A percentile compares a stretch with the other conserved stretches of the same genome.
phyloP scores from a whole-genome alignment of 2,797 vertebrate species.

The Buceros bicornis region DNA sequence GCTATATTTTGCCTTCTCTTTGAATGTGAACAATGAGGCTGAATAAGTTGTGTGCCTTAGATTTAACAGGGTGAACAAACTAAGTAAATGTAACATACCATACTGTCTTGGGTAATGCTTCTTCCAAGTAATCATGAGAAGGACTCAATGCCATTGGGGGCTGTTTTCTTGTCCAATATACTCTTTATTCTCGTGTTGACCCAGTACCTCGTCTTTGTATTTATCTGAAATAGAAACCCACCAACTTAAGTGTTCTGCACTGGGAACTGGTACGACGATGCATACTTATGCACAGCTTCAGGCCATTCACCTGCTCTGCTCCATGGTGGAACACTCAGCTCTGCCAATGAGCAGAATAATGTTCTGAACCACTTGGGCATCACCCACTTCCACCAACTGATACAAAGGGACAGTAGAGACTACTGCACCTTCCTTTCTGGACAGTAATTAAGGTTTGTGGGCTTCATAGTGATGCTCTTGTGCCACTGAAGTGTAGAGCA shows the following conservation, averaged over 20 bases:
- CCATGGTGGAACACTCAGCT: fast-evolving
- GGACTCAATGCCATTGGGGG: neutral
- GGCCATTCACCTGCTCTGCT: fast-evolving
- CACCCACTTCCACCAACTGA: neutral
- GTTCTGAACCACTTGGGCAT: neutral
- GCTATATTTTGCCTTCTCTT: neutral
- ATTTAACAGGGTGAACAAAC: too few species aligned
- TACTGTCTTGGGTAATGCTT: neutral
- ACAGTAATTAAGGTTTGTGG: neutral
- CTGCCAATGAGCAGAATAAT: fast-evolving
- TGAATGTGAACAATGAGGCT: neutral
- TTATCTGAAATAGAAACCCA: neutral
- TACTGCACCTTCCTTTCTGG: neutral
- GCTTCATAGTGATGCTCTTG: fast-evolving
- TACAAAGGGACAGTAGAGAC: neutral
- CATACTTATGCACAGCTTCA: neutral
- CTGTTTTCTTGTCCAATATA: neutral
- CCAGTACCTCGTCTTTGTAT: neutral
- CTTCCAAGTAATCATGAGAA: neutral
- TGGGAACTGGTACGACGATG: fast-evolving
- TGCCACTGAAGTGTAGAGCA: neutral
- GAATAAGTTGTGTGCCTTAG: neutral
- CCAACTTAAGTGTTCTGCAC: fast-evolving
- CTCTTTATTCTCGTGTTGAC: neutral
- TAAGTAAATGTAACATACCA: neutral